A percentile compares a stretch with the other conserved stretches of the same genome.
Conservation (phyloP, 2,888 invertebrate genomes). For the Coleophora flavipennella region DNA sequence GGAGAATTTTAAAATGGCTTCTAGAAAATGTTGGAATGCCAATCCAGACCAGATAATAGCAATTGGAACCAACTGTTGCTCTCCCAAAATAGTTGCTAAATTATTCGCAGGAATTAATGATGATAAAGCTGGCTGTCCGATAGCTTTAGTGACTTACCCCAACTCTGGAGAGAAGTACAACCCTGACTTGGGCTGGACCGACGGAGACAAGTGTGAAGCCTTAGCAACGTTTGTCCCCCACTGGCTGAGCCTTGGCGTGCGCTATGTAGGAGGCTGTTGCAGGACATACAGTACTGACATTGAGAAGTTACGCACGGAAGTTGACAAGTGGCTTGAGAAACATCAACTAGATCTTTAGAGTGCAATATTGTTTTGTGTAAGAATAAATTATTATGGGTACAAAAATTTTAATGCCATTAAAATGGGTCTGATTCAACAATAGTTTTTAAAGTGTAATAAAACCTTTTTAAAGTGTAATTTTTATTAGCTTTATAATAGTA, state of each 20-base stretch:
- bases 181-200: conserved; percentile 76
- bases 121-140: conserved; percentile 28
- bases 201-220: conserved; percentile 74
- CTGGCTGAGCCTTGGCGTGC: conserved; percentile 86
- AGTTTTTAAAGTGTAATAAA: too few relatives aligned
- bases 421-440: too few relatives aligned
- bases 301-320: conserved; percentile 62
- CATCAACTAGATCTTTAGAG: conserved; percentile 8
- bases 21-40: conserved; percentile 75
- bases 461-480: too few relatives aligned
- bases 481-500: too few relatives aligned
- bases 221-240: conserved; percentile 78
- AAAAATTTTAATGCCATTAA: too few relatives aligned
- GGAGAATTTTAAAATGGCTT: conserved; percentile 79
- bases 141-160: conserved; percentile 90
- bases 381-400: too few relatives aligned
- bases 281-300: conserved; percentile 86
- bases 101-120: conserved; percentile 45
- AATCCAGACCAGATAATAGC: conserved; percentile 80
- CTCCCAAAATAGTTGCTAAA: conserved; percentile 42
- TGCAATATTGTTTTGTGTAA: too few relatives aligned
- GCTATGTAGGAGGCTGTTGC: conserved; percentile 93
- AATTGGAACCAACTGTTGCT: conserved; percentile 89
- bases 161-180: conserved; percentile 89
- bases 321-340: conserved; percentile 28